Evolutionary conservation across 2,888 invertebrate species (phyloP), one percentile per base, ranked within the genome.

Genomic region (Lamellibrachia satsuma): DNA sequence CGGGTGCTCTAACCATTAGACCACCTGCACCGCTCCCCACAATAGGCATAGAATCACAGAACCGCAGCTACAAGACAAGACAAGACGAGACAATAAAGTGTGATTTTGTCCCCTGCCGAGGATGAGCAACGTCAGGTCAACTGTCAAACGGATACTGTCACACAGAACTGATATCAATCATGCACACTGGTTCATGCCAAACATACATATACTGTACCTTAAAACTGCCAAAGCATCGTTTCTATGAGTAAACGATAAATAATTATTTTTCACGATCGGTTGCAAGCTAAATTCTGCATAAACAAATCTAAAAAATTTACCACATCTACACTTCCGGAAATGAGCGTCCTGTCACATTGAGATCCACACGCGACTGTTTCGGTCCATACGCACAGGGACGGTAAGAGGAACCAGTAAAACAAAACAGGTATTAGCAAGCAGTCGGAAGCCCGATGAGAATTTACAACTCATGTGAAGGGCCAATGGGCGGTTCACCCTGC

Each of bases 331-430:
- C 75, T 75, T 75, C 75, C 75, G 75, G 75, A 75, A 75, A 6
- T 75, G 75, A 75, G 75, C 75, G 75, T 75, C 75, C 75, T n/a
- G 75, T 75, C 75, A 75, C 75, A 75, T 75, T n/a, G 75, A 75
- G 75, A 75, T 75, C n/a, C 75, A 75, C 22, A 75, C 75, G 75
- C 75, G 75, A 75, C 75, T 22, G 75, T 75, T 75, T 75, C n/a
- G 6, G 75, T 75, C n/a, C 22, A n/a, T 75, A 22, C 75, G 75
- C 75, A 75, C 57, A 75, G 75, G 75, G 75, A 75, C 75, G 75
- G 4, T 15, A 75, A 75, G 75, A 75, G n/a, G n/a, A 75, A 75
- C 57, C 11, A 57, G 57, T 8, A 57, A 57, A 8, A 57, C 9
- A 11, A 6, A 57, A 57, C 15, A 57, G 39, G 39, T 39, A 39